phyloP scores from a whole-genome alignment of 2,888 invertebrate species.

The Heliconius ismenius region DNA sequence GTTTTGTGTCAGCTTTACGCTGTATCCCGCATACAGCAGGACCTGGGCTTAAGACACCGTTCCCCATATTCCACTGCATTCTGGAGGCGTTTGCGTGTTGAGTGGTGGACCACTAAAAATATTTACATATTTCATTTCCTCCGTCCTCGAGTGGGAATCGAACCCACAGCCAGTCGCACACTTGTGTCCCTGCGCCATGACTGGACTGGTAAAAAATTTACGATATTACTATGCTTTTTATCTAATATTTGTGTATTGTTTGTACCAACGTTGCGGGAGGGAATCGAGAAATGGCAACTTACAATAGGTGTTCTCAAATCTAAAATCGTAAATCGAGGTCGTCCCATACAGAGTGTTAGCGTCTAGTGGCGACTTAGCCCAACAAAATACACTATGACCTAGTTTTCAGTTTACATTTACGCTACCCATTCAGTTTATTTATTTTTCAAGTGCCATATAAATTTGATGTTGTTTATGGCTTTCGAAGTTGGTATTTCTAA shows the following conservation, averaged over 20 bases:
- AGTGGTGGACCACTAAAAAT: too few relatives aligned
- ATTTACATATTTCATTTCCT: too few relatives aligned
- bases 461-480: slow-evolving; percentile 10
- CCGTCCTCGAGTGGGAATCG: too few relatives aligned
- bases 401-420: slow-evolving; percentile 20
- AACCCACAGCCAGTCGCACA: too few relatives aligned
- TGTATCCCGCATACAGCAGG: too few relatives aligned
- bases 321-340: slow-evolving; percentile 26
- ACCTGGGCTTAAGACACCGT: too few relatives aligned
- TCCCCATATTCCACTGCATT: too few relatives aligned
- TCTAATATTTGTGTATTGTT: background rate
- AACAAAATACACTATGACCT: slow-evolving; percentile 25
- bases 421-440: slow-evolving; percentile 12
- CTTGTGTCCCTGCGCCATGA: too few relatives aligned
- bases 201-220: too few relatives aligned
- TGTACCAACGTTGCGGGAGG: slow-evolving; percentile 5
- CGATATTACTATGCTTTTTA: too few relatives aligned
- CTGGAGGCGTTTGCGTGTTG: too few relatives aligned
- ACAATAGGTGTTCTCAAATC: slow-evolving; percentile 2
- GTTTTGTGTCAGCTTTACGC: too few relatives aligned
- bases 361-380: slow-evolving; percentile 3
- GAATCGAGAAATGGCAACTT: background rate
- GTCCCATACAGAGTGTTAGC: slow-evolving; percentile 13
- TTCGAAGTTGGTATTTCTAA: background rate
- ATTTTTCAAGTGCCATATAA: slow-evolving; percentile 16